phyloP scores from a whole-genome alignment of 2,888 invertebrate genomes.

The Calameuta idolon region DNA sequence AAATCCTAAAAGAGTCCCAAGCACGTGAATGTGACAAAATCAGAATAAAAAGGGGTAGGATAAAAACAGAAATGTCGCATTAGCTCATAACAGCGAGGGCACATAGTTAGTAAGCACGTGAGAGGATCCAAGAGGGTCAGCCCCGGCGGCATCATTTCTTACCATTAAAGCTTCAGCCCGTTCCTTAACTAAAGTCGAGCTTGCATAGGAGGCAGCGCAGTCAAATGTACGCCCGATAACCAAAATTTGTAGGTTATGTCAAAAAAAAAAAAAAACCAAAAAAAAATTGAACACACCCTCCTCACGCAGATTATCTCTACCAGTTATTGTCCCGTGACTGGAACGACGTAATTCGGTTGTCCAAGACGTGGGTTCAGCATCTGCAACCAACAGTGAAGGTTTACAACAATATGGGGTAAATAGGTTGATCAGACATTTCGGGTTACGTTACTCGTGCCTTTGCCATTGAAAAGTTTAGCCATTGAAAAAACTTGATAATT shows the following conservation, averaged over 20 bases:
- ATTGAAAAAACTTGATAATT: too few relatives aligned
- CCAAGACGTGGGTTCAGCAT: too few relatives aligned
- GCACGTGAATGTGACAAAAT: neutral
- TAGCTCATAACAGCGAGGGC: neutral
- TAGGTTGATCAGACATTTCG: too few relatives aligned
- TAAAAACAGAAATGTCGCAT: neutral
- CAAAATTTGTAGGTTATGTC: neutral
- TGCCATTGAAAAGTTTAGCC: too few relatives aligned
- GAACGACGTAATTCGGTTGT: too few relatives aligned
- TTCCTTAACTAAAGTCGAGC: neutral
- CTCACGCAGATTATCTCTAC: too few relatives aligned
- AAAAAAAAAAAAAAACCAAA: neutral
- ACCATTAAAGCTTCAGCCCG: neutral
- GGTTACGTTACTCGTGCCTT: too few relatives aligned
- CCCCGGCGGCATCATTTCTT: neutral
- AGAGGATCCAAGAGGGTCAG: neutral
- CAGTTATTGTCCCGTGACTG: too few relatives aligned
- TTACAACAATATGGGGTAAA: too few relatives aligned
- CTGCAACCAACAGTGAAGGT: too few relatives aligned
- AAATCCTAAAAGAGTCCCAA: neutral
- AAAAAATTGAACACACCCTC: too few relatives aligned
- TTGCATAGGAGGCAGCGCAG: neutral
- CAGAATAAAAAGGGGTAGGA: neutral
- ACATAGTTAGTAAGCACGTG: neutral
- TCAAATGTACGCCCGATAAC: neutral